Evolutionary conservation across 37 sponge, comb jelly and placozoan genomes (phyloP).

Genomic region (Chondrosia reniformis): DNA sequence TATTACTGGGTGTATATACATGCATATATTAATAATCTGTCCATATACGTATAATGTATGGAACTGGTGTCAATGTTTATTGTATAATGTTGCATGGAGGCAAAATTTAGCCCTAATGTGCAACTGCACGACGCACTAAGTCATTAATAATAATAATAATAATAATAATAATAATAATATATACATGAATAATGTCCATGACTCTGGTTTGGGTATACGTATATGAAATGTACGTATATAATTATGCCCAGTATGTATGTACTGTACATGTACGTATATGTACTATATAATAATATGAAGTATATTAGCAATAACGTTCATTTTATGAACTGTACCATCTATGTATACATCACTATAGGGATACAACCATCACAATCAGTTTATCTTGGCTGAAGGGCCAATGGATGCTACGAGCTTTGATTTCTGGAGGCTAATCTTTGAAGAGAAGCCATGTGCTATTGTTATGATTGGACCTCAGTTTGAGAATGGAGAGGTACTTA

Average conservation of each 20-base stretch:
- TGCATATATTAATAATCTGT: background rate
- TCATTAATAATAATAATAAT: background rate
- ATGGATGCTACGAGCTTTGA: slow-evolving; percentile 57
- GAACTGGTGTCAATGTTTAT: too few relatives aligned
- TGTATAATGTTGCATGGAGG: too few relatives aligned
- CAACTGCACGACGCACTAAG: background rate
- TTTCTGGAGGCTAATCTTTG: slow-evolving; percentile 88
- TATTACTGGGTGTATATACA: background rate
- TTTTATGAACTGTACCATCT: background rate
- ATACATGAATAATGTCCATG: background rate
- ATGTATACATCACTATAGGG: slow-evolving; percentile 40
- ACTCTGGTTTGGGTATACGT: background rate
- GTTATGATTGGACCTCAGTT: slow-evolving; percentile 60
- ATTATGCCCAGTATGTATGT: background rate
- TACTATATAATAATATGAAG: background rate
- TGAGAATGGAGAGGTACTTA: slow-evolving; percentile 36
- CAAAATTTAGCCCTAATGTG: too few relatives aligned
- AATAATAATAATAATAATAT: background rate
- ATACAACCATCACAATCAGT: slow-evolving; percentile 55
- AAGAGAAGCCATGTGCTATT: slow-evolving; percentile 48
- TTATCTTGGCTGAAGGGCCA: slow-evolving; percentile 73
- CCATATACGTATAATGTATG: background rate
- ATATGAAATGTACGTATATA: background rate
- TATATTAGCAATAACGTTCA: background rate
- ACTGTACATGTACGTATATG: background rate